These are phyloP conservation scores for Nothura maculosa DNA, from an alignment of 2,797 vertebrate species.

Conservation along the genomic window DNA sequence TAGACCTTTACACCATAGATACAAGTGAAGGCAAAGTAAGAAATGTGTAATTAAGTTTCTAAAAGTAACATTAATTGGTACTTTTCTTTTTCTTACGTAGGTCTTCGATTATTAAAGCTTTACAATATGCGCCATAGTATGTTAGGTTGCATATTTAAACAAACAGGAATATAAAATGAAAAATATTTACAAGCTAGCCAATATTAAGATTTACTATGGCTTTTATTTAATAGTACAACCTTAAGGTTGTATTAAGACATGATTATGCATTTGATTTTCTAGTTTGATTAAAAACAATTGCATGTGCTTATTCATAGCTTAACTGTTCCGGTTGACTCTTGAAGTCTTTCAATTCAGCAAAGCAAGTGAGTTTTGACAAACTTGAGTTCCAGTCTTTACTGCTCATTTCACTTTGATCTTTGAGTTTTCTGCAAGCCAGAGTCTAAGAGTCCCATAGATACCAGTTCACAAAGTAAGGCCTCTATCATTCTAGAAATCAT, in stretches of 20 bases:
- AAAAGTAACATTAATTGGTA: neutral
- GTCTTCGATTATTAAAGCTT: neutral
- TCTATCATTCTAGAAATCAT: neutral
- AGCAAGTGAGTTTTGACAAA: neutral
- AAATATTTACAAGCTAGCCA: neutral
- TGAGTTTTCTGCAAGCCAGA: neutral
- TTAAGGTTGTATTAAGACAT: neutral
- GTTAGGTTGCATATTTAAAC: neutral
- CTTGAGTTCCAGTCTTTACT: neutral
- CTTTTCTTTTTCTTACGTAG: neutral
- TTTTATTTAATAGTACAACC: neutral
- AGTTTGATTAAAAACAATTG: constrained; percentile 34
- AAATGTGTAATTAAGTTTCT: neutral
- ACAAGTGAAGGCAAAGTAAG: neutral
- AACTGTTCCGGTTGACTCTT: constrained; percentile 12
- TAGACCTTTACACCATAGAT: neutral
- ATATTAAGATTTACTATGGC: neutral
- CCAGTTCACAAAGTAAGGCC: neutral
- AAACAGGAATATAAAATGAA: neutral
- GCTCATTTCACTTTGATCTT: neutral
- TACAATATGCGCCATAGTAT: neutral
- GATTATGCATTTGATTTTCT: constrained; percentile 38
- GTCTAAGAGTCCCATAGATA: neutral
- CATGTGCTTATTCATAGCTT: constrained; percentile 1
- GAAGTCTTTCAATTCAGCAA: constrained; percentile 18